Conservation (phyloP, 2,797 vertebrate genomes). For the Microtus californicus region DNA sequence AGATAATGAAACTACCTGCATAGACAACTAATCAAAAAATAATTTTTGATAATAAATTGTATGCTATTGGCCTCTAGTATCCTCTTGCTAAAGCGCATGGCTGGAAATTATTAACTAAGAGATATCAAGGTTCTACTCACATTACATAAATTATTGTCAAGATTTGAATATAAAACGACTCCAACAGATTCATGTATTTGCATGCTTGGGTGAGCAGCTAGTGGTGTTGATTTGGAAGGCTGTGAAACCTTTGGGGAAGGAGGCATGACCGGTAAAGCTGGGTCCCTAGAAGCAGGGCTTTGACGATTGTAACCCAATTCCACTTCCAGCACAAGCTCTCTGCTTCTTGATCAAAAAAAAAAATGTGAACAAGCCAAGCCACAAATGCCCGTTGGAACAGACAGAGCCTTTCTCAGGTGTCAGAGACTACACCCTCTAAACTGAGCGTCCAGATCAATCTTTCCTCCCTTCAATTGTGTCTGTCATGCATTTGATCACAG, state of each 20-base stretch:
- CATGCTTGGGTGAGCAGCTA: not conserved
- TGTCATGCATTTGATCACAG: not conserved
- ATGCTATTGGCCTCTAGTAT: slow-evolving; percentile 16
- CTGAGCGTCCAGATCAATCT: not conserved
- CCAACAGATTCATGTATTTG: not conserved
- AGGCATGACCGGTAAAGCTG: not conserved
- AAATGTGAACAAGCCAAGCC: not conserved
- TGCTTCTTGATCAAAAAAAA: not conserved
- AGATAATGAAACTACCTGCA: slow-evolving; percentile 1
- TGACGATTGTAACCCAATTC: not conserved
- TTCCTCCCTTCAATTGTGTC: not conserved
- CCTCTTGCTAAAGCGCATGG: not conserved
- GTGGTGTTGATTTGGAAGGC: not conserved
- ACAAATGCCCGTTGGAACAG: not conserved
- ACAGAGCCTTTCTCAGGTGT: not conserved
- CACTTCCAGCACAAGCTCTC: not conserved
- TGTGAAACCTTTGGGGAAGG: not conserved
- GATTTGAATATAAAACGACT: not conserved
- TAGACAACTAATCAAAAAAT: slow-evolving; percentile 40
- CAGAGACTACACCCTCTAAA: not conserved
- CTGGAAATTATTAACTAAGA: slow-evolving; percentile 6
- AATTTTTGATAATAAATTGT: not conserved
- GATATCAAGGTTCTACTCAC: not conserved
- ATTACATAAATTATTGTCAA: not conserved
- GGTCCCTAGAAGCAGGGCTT: not conserved